These are phyloP conservation scores for Pogoniulus pusillus DNA, from an alignment of 2,797 vertebrate genomes.

Conservation along the genomic window DNA sequence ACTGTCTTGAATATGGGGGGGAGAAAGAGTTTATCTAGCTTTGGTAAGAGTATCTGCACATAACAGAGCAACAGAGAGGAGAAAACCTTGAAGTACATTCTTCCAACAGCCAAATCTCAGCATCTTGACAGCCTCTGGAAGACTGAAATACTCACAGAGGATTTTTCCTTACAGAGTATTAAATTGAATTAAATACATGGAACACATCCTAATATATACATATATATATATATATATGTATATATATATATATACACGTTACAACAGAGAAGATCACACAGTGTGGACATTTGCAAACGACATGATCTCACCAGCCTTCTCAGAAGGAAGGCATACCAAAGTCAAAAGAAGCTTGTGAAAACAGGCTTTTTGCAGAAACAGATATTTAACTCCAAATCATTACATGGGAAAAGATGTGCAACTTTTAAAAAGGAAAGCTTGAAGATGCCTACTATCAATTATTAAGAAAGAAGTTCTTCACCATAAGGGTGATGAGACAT, in stretches of 20 bases:
- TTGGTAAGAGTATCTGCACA: background rate
- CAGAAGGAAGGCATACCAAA: background rate
- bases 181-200: background rate
- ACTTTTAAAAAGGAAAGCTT: background rate
- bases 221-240: background rate
- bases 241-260: background rate
- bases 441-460: background rate
- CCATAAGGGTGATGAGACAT: too few species aligned
- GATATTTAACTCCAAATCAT: background rate
- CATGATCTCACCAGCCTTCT: background rate
- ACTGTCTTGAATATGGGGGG: background rate
- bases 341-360: background rate
- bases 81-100: background rate
- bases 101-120: background rate
- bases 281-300: rapidly evolving
- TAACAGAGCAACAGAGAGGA: background rate
- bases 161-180: background rate
- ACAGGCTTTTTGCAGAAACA: background rate
- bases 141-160: background rate
- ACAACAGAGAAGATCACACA: background rate
- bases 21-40: background rate
- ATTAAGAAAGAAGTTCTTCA: background rate
- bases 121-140: background rate
- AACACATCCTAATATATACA: background rate
- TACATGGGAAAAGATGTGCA: background rate